These are phyloP conservation scores for Psophia crepitans DNA, from an alignment of 2,113 vertebrate genomes.

Conservation along the genomic window DNA sequence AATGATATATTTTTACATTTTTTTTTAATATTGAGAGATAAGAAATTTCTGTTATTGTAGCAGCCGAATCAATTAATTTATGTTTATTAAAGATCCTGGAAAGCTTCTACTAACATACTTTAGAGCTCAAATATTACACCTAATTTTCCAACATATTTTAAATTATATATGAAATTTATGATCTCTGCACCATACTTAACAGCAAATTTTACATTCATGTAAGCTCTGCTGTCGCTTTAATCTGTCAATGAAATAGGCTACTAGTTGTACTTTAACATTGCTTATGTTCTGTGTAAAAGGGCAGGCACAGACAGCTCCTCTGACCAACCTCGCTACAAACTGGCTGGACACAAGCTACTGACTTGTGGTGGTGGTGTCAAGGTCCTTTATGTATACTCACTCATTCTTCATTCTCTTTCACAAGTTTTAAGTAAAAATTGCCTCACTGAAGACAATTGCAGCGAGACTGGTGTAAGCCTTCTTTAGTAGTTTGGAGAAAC, in stretches of 20 bases:
- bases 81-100: not conserved
- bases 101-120: not conserved
- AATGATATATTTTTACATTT: not conserved
- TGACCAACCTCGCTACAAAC: not conserved
- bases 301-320: not conserved
- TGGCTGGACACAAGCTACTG: not conserved
- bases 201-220: not conserved
- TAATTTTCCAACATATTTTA: not conserved
- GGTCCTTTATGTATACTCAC: not conserved
- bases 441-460: not conserved
- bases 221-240: not conserved
- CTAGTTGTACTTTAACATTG: not conserved
- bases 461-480: not conserved
- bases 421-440: not conserved
- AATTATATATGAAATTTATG: not conserved
- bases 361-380: accelerated
- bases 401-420: not conserved
- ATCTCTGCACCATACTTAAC: not conserved
- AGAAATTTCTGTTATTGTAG: not conserved
- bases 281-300: not conserved
- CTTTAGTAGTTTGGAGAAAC: not conserved
- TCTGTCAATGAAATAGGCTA: not conserved
- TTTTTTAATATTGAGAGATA: not conserved
- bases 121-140: not conserved
- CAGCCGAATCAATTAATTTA: not conserved